Percentiles rank a stretch among this genome's conserved stretches.
phyloP scores from a whole-genome alignment of 1,140 invertebrate genomes.

The Euschistus heros region DNA sequence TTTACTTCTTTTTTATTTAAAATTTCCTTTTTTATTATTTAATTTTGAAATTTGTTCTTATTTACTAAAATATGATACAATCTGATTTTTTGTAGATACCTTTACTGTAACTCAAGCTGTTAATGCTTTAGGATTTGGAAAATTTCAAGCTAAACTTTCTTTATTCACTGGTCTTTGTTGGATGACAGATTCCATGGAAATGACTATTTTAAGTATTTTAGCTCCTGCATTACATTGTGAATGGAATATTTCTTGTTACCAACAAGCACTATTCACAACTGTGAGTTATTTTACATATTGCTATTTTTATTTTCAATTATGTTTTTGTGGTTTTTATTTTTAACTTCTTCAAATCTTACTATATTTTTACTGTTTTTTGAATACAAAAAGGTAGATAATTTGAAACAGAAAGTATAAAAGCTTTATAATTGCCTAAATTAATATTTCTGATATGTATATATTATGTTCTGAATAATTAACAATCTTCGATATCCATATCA shows the following conservation, averaged over 20 bases:
- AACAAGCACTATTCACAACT: constrained; percentile 63
- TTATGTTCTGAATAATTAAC: too few species aligned
- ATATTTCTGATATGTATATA: too few species aligned
- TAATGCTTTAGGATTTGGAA: constrained; percentile 90
- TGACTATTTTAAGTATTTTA: constrained; percentile 90
- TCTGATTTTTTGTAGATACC: constrained; percentile 54
- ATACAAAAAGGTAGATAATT: too few species aligned
- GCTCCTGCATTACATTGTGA: constrained; percentile 87
- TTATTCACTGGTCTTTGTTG: constrained; percentile 77
- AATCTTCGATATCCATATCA: too few species aligned
- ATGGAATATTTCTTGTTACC: constrained; percentile 78
- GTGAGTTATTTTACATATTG: constrained; percentile 35
- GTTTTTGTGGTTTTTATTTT: background rate
- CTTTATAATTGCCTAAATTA: too few species aligned
- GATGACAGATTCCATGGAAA: constrained; percentile 99
- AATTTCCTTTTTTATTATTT: background rate
- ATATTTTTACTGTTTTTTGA: background rate
- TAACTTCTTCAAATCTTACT: background rate
- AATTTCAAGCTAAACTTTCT: constrained; percentile 86
- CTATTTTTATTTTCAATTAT: constrained; percentile 17
- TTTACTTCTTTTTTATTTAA: background rate
- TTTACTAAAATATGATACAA: background rate
- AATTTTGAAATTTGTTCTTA: background rate
- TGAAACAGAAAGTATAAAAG: too few species aligned
- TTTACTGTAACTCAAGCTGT: constrained; percentile 91